These are phyloP conservation scores for Danio jaintianensis DNA, from an alignment of 2,797 vertebrate species.

Conservation along the genomic window DNA sequence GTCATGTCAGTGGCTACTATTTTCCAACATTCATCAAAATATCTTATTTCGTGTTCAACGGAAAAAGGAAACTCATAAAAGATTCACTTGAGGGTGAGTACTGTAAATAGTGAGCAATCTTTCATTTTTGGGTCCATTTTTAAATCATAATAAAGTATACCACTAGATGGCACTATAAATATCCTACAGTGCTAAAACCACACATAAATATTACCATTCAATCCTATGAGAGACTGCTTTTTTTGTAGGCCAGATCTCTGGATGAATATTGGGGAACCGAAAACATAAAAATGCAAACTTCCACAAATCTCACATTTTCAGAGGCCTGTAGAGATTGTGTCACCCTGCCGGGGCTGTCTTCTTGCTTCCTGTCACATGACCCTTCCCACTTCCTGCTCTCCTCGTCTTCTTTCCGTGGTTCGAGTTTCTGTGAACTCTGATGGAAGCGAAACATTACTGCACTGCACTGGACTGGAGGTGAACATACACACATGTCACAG, in stretches of 20 bases:
- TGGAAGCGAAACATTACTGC: neutral
- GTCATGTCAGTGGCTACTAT: no score
- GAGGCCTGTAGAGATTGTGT: conserved; percentile 81
- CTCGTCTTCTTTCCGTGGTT: conserved; percentile 82
- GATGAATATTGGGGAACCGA: neutral
- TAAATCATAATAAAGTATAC: neutral
- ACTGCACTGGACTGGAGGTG: neutral
- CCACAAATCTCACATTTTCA: conserved; percentile 80
- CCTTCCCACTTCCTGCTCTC: conserved; percentile 86
- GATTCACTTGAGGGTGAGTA: no score
- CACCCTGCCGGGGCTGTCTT: conserved; percentile 73
- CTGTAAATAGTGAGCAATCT: no score
- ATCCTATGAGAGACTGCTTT: neutral
- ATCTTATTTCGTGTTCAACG: no score
- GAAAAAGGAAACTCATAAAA: no score
- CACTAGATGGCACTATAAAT: conserved; percentile 52
- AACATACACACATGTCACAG: conserved; percentile 17
- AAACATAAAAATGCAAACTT: neutral
- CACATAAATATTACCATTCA: neutral
- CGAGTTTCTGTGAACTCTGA: conserved; percentile 89
- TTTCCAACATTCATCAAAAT: no score
- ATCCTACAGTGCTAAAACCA: neutral
- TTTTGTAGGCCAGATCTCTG: neutral
- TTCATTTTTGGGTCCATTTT: no score
- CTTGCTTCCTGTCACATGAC: conserved; percentile 83